Evolutionary conservation across 2,113 vertebrate genomes (phyloP), one percentile per base, ranked within the genome.

Genomic region (Amazona vittata): DNA sequence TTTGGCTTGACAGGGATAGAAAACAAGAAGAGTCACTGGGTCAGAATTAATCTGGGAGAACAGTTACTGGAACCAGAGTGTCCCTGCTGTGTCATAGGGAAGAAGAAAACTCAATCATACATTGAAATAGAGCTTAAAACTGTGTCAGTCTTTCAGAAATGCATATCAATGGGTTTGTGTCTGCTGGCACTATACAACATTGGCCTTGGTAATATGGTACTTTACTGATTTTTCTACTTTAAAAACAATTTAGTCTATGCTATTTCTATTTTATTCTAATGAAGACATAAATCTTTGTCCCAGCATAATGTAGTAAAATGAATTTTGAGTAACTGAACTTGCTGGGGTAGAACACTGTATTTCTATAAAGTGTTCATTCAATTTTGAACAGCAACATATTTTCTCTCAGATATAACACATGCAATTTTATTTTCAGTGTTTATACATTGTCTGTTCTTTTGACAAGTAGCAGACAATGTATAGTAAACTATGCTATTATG

Each of bases 271-370:
- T 90, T 84, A 89, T 83, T 86, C 41, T 87, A 70, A 94, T 90
- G 86, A 80, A 86, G 28, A 70, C 82, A 96, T 95, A 96, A 94
- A 95, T 96, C 82, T 88, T 93, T 91, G 39, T 93, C 59, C 65
- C 63, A 83, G 33, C 35, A 83, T 35, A 86, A 82, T 4, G 55
- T 9, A 94, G 64, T 87, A 79, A 91, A 96, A 94, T 92, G 83
- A 95, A 94, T 21, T 89, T 63, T 94, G 65, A 89, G 52, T 83
- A 86, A 95, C 93, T 90, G 78, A 96, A 93, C 59, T 64, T 96
- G 83, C 46, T 74, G 71, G 67, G 35, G 63, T 55, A 96, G 82
- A 97, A 89, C 20, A 0, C 71, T 95, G n/a, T 39, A 73, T 96
- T 96, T 90, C 69, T 83, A 47, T 89, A 41, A 90, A 93, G 21